phyloP scores from a whole-genome alignment of 23 tunicate species.

The Styela clava region DNA sequence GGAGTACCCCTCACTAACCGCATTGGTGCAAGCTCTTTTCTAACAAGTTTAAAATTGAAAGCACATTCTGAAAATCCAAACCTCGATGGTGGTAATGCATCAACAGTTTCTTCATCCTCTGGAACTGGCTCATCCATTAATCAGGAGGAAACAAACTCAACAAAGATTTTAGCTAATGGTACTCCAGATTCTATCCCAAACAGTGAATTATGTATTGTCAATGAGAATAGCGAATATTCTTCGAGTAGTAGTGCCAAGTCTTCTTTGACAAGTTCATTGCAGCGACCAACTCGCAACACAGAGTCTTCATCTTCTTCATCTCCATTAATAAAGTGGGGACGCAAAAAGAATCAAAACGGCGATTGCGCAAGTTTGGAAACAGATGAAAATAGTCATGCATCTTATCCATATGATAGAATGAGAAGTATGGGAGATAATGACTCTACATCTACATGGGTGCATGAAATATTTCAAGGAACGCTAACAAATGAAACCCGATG shows the following conservation, averaged over 20 bases:
- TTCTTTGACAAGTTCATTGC: constrained; percentile 5
- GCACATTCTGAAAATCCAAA: background rate
- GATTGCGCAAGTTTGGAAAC: background rate
- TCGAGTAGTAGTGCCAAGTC: constrained; percentile 4
- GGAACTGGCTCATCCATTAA: constrained; percentile 4
- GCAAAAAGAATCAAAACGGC: constrained; percentile 2
- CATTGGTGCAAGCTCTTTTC: constrained; percentile 33
- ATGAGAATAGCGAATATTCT: background rate
- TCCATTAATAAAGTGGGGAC: background rate
- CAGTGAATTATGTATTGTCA: background rate
- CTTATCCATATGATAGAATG: background rate
- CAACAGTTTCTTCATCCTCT: constrained; percentile 3
- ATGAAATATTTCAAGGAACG: constrained; percentile 93
- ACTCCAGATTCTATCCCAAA: background rate
- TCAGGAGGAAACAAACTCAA: background rate
- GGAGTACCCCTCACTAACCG: background rate
- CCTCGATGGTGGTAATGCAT: background rate
- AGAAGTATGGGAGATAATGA: constrained; percentile 23
- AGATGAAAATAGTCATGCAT: background rate
- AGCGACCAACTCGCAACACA: background rate
- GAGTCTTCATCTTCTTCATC: background rate
- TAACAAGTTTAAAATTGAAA: background rate
- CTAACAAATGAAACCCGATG: constrained; percentile 94
- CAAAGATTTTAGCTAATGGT: background rate
- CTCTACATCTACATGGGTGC: constrained; percentile 64